These are phyloP conservation scores for Clarias gariepinus DNA, from an alignment of 2,113 vertebrate genomes.

Conservation along the genomic window DNA sequence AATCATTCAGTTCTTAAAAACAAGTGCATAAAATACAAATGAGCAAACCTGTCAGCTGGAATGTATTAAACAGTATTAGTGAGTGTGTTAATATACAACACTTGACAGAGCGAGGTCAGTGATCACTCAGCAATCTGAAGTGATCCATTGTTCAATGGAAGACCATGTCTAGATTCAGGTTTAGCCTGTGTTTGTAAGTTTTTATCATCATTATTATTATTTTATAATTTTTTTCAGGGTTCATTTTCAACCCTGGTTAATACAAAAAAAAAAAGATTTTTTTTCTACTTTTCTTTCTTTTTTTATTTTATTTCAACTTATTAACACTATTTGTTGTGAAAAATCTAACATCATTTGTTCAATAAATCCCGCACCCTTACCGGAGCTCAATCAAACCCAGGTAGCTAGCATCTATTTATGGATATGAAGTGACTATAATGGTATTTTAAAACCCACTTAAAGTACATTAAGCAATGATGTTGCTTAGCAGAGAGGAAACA, in stretches of 20 bases:
- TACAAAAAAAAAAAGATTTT: neutral
- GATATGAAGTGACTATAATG: neutral
- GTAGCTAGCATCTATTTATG: neutral
- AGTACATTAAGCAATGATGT: neutral
- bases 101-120: neutral
- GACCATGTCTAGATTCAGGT: neutral
- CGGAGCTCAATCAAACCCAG: neutral
- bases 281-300: too few species aligned
- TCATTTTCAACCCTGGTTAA: neutral
- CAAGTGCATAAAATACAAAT: neutral
- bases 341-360: neutral
- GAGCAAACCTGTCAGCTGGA: neutral
- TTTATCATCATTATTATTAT: neutral
- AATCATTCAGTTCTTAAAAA: neutral
- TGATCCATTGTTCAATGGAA: neutral
- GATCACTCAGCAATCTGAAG: neutral
- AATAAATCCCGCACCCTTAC: neutral
- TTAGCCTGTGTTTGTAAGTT: neutral
- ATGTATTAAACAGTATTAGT: neutral
- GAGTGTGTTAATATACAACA: neutral
- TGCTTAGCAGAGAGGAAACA: neutral
- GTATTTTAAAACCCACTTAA: neutral
- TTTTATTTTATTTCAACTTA: neutral
- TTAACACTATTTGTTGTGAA: neutral
- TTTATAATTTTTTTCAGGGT: too few species aligned